Conservation (phyloP, 2,113 vertebrate species). For the Pithys albifrons region DNA sequence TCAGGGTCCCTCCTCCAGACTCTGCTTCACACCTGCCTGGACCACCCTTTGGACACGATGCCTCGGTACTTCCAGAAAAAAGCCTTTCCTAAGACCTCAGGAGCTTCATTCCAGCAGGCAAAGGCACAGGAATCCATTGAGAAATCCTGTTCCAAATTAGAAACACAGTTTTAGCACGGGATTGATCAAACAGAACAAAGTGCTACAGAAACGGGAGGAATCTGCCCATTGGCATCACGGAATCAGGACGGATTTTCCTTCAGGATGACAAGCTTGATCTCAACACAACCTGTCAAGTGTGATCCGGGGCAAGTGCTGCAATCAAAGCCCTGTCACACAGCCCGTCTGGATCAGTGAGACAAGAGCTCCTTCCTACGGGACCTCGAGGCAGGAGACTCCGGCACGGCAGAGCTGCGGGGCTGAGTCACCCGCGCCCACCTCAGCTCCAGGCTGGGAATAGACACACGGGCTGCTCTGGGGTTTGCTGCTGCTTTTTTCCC, state of each 20-base stretch:
- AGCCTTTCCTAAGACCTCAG: background rate
- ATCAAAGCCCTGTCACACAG: background rate
- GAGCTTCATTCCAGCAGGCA: background rate
- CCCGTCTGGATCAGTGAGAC: background rate
- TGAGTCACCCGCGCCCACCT: background rate
- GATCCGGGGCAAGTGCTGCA: background rate
- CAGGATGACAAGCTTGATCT: background rate
- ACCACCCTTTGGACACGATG: accelerated
- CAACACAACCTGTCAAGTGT: background rate
- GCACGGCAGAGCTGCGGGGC: background rate
- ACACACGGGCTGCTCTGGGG: background rate
- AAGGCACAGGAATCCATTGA: accelerated
- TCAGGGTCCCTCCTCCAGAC: background rate
- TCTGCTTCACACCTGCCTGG: accelerated
- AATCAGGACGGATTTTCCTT: background rate
- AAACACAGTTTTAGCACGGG: background rate
- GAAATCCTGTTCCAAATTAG: background rate
- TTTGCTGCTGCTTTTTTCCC: background rate
- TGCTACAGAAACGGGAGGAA: background rate
- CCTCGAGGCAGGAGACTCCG: background rate
- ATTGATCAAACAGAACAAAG: background rate
- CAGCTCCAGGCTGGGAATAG: background rate
- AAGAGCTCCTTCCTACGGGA: background rate
- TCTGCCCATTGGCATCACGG: background rate
- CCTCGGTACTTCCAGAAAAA: background rate